Percentiles rank a stretch among this genome's conserved stretches.
Evolutionary conservation across 2,113 vertebrate species (phyloP).

Genomic region (Suricata suricatta): DNA sequence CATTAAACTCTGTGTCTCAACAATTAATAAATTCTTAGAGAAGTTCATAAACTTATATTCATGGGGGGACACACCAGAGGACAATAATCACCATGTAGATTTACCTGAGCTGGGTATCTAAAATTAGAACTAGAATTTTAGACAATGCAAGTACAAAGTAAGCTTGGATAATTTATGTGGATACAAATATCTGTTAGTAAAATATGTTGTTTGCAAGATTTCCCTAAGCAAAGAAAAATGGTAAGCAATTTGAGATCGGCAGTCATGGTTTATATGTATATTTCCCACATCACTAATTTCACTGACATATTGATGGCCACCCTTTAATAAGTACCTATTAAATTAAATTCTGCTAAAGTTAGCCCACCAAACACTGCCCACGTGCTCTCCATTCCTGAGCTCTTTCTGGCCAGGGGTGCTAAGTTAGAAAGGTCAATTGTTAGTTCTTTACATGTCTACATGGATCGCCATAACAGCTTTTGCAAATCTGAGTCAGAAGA

Average conservation of each 20-base stretch:
- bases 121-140: neutral
- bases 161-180: neutral
- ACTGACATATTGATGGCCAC: neutral
- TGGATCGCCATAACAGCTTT: neutral
- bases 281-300: neutral
- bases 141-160: neutral
- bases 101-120: neutral
- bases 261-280: neutral
- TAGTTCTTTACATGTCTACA: neutral
- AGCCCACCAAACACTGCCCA: neutral
- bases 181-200: neutral
- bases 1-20: neutral
- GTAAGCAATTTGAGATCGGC: neutral
- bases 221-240: neutral
- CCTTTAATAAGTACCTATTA: neutral
- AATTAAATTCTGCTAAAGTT: conserved; percentile 12
- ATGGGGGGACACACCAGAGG: neutral
- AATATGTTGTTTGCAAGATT: neutral
- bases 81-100: neutral
- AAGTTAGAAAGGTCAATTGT: neutral
- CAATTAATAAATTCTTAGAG: neutral
- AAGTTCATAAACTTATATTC: neutral
- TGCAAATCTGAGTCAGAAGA: neutral
- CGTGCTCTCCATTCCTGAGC: neutral
- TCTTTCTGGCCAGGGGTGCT: neutral